Conservation (phyloP, 2,888 invertebrate species). For the Mystacides longicornis region DNA sequence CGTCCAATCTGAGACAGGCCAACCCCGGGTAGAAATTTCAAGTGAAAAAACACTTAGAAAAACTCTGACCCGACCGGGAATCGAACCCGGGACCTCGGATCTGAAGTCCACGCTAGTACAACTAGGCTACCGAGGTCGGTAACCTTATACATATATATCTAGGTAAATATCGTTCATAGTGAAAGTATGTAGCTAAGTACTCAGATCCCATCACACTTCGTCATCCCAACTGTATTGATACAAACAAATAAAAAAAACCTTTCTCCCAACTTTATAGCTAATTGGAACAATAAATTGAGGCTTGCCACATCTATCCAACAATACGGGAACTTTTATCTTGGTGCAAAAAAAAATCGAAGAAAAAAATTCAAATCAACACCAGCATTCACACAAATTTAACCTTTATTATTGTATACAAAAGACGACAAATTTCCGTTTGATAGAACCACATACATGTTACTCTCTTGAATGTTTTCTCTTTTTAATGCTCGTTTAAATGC, state of each 20-base stretch:
- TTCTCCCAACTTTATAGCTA: constrained; percentile 39
- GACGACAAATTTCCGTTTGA: constrained; percentile 13
- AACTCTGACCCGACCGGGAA: too few relatives aligned
- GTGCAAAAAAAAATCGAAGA: not conserved
- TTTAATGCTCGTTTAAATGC: constrained; percentile 23
- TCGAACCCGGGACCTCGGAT: too few relatives aligned
- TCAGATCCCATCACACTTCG: constrained; percentile 24
- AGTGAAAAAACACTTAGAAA: too few relatives aligned
- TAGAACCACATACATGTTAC: constrained; percentile 4
- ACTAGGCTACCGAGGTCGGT: too few relatives aligned
- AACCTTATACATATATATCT: too few relatives aligned
- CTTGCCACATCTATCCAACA: constrained; percentile 18
- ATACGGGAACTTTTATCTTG: constrained; percentile 21
- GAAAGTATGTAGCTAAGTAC: too few relatives aligned
- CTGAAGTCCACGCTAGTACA: too few relatives aligned
- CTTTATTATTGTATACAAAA: not conserved
- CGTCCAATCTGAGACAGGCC: too few relatives aligned
- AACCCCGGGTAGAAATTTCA: too few relatives aligned
- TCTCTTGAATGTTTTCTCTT: constrained; percentile 3
- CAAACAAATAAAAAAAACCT: constrained; percentile 19
- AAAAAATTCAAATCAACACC: not conserved
- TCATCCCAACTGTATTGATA: constrained; percentile 12
- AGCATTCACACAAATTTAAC: not conserved
- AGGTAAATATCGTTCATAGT: too few relatives aligned
- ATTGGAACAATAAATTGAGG: constrained; percentile 48